Conservation (phyloP, 2,888 invertebrate genomes). For the Megaustenia siamemsis region DNA sequence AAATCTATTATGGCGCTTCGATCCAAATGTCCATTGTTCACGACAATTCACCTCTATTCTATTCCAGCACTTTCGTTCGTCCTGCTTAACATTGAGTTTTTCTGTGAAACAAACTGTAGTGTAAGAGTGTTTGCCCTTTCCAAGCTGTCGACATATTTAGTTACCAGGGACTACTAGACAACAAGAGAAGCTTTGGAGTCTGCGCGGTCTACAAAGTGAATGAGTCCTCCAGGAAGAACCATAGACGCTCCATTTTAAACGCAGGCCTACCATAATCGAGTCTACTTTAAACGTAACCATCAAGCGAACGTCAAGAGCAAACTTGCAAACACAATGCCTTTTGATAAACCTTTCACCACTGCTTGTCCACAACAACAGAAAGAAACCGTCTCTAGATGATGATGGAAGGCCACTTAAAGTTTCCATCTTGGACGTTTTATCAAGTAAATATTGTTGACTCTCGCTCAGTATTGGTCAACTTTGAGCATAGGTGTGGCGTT, state of each 20-base stretch:
- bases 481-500: neutral
- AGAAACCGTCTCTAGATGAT: too few species aligned
- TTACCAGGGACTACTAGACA: neutral
- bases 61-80: neutral
- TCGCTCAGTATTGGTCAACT: neutral
- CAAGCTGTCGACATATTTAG: conserved; percentile 17
- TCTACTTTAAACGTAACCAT: neutral
- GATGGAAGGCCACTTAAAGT: neutral
- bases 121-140: conserved; percentile 28
- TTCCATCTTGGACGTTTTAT: conserved; percentile 1
- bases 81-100: neutral
- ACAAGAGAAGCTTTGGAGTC: neutral
- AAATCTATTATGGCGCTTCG: conserved; percentile 1
- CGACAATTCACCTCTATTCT: neutral
- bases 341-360: neutral
- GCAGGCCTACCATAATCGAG: neutral
- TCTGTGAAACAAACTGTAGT: neutral
- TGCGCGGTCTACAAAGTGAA: neutral
- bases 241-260: neutral
- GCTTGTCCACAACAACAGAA: neutral
- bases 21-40: neutral
- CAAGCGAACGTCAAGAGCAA: neutral
- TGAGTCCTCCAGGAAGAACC: too few species aligned
- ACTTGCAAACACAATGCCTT: conserved; percentile 1
- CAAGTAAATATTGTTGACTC: neutral